Percentiles rank a stretch among this genome's conserved stretches.
Evolutionary conservation across 2,888 invertebrate species (phyloP).

Genomic region (Rhagophthalmus giganteus): DNA sequence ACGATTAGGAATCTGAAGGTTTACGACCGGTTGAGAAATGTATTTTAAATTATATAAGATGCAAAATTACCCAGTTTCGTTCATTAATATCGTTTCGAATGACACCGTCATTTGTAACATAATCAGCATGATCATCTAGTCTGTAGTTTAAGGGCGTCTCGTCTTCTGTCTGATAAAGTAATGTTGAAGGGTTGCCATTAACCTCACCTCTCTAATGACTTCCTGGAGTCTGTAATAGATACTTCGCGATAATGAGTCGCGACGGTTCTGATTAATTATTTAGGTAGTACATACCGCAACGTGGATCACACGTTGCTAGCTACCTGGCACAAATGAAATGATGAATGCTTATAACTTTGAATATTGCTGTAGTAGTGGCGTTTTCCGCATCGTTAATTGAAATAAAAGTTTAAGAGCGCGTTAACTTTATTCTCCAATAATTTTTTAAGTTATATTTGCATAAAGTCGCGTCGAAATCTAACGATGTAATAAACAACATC

Average conservation of each 20-base stretch:
- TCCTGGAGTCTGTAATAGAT: conserved; percentile 51
- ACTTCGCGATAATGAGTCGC: conserved; percentile 50
- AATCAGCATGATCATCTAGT: conserved; percentile 11
- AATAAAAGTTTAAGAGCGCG: too few species aligned
- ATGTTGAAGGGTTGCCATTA: conserved; percentile 34
- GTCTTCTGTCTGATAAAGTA: conserved; percentile 23
- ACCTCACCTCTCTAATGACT: conserved; percentile 49
- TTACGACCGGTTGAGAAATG: too few species aligned
- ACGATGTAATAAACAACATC: too few species aligned
- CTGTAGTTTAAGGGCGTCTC: conserved; percentile 15
- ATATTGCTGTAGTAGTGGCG: too few species aligned
- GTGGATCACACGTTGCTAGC: conserved; percentile 32
- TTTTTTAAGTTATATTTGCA: too few species aligned
- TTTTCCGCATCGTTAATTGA: too few species aligned
- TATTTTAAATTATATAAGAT: too few species aligned
- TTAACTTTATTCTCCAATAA: too few species aligned
- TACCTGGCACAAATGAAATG: conserved; percentile 16
- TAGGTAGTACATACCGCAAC: conserved; percentile 41
- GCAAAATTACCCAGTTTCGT: neutral
- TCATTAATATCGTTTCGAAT: neutral
- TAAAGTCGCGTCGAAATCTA: too few species aligned
- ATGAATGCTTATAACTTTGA: conserved; percentile 3
- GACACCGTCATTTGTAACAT: conserved; percentile 7
- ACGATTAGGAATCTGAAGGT: too few species aligned
- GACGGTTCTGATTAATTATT: conserved; percentile 49